phyloP scores from a whole-genome alignment of 2,797 vertebrate genomes.

The Capromys pilorides region DNA sequence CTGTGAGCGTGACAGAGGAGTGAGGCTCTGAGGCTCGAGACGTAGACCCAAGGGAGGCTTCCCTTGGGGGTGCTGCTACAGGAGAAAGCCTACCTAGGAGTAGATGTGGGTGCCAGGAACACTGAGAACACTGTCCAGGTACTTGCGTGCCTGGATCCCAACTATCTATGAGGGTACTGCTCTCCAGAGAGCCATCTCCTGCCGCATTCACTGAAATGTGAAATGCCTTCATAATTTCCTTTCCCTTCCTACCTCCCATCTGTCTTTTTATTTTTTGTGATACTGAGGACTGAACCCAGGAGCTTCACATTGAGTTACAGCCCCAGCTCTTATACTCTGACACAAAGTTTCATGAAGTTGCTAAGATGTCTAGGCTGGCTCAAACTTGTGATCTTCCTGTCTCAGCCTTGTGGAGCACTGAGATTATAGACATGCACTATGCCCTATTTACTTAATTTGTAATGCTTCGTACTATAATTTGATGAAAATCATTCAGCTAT shows the following conservation, averaged over 20 bases:
- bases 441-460: neutral
- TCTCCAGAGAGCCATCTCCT: neutral
- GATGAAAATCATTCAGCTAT: neutral
- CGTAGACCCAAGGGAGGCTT: neutral
- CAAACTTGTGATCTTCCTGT: neutral
- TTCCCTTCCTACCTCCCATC: neutral
- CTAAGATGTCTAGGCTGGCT: neutral
- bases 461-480: neutral
- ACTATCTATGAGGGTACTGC: neutral
- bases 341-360: neutral
- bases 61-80: neutral
- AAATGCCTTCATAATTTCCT: neutral
- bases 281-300: neutral
- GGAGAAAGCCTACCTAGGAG: neutral
- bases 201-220: neutral
- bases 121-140: neutral
- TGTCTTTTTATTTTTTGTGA: neutral
- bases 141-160: accelerated
- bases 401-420: neutral
- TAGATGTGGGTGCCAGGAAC: neutral
- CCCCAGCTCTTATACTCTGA: neutral
- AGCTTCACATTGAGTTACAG: neutral
- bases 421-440: neutral
- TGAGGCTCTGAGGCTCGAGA: neutral
- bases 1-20: neutral